phyloP scores from a whole-genome alignment of 2,113 vertebrate species.

The Platysternon megacephalum region DNA sequence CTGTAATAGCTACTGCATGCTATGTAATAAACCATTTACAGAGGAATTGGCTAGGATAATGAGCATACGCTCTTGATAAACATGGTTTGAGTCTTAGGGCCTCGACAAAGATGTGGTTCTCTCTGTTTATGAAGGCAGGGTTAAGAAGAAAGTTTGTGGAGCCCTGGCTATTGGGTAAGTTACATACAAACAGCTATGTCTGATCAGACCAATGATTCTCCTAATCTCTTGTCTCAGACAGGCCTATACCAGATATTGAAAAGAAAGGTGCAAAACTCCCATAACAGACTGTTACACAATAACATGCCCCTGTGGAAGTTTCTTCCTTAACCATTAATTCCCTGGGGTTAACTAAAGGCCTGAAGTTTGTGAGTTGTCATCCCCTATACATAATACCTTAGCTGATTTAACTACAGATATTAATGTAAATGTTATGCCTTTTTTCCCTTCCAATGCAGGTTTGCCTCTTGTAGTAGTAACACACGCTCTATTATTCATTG shows the following conservation, averaged over 20 bases:
- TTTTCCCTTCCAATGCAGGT: background rate
- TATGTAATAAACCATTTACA: background rate
- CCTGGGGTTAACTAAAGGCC: background rate
- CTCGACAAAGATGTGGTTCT: fast-evolving
- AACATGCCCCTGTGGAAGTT: background rate
- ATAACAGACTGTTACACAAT: background rate
- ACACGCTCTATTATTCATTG: background rate
- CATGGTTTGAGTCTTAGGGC: fast-evolving
- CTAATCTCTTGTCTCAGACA: background rate
- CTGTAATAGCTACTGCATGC: background rate
- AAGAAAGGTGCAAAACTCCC: background rate
- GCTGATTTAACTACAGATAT: constrained; percentile 6
- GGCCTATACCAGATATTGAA: fast-evolving
- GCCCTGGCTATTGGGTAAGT: fast-evolving
- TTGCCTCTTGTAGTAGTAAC: background rate
- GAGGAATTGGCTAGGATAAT: background rate
- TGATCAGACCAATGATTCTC: background rate
- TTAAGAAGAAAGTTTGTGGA: background rate
- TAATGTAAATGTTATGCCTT: background rate
- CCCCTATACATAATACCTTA: background rate
- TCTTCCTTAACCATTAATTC: background rate
- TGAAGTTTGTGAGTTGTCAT: background rate
- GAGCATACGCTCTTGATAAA: background rate
- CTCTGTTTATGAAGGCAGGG: background rate
- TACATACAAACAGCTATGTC: background rate